Conservation (phyloP, 2,113 vertebrate genomes). For the Gobiocypris rarus region DNA sequence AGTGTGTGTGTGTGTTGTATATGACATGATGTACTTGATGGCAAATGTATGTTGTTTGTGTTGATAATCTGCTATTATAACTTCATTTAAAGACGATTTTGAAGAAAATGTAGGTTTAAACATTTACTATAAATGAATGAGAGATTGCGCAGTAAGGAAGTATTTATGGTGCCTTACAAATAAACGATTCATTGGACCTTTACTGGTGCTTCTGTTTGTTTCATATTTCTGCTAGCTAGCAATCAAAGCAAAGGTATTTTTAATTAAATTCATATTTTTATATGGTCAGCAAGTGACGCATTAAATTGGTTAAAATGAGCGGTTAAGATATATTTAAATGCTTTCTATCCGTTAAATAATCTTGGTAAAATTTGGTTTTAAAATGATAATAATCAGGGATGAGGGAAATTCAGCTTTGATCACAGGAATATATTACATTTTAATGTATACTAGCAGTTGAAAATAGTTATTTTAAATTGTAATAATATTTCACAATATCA, state of each 20-base stretch:
- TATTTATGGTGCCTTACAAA: slow-evolving; percentile 85
- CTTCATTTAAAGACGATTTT: slow-evolving; percentile 68
- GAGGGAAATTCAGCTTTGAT: background rate
- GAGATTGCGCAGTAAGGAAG: slow-evolving; percentile 83
- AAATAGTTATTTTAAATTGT: background rate
- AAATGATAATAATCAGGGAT: background rate
- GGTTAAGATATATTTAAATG: background rate
- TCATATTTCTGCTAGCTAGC: background rate
- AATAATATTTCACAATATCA: background rate
- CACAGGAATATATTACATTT: background rate
- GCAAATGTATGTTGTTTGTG: slow-evolving; percentile 67
- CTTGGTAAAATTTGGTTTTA: background rate
- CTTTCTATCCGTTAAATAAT: background rate
- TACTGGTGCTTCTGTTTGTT: slow-evolving; percentile 43
- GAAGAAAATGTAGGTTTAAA: slow-evolving; percentile 63
- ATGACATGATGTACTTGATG: slow-evolving; percentile 69
- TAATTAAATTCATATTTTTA: background rate
- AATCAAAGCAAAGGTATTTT: background rate
- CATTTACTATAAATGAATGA: slow-evolving; percentile 72
- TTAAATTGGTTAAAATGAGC: background rate
- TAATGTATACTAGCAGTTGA: background rate
- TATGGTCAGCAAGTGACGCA: background rate
- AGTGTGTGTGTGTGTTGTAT: slow-evolving; percentile 65
- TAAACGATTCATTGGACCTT: slow-evolving; percentile 79
- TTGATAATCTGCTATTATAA: slow-evolving; percentile 66